A percentile compares a stretch with the other conserved stretches of the same genome.
These are phyloP conservation scores for Andrena fulva DNA, from an alignment of 2,888 invertebrate species.

Conservation along the genomic window DNA sequence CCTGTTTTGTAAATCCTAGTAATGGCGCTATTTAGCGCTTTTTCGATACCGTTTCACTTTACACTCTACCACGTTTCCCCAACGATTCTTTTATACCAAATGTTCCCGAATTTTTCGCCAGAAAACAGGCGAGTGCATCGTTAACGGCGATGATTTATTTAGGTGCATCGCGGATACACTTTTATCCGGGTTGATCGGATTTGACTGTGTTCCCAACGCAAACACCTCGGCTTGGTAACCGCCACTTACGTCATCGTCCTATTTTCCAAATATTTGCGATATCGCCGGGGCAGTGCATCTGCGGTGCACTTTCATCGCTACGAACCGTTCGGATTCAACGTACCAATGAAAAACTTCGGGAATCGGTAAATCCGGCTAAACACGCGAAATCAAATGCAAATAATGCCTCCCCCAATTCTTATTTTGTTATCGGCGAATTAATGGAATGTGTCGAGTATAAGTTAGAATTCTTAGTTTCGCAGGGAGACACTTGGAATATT, in stretches of 20 bases:
- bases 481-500: too few species aligned
- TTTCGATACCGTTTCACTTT: background rate
- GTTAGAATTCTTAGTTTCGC: too few species aligned
- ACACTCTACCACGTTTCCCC: too few species aligned
- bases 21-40: background rate
- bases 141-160: constrained; percentile 22
- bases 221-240: constrained; percentile 33
- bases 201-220: constrained; percentile 29
- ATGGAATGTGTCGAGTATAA: too few species aligned
- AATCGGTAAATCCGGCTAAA: background rate
- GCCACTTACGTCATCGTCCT: constrained; percentile 26
- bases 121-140: background rate
- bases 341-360: background rate
- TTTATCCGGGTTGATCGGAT: constrained; percentile 18
- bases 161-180: background rate
- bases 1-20: background rate
- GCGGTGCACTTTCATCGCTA: background rate
- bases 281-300: constrained; percentile 5
- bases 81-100: background rate
- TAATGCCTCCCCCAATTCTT: background rate
- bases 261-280: constrained; percentile 41
- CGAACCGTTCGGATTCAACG: background rate
- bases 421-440: too few species aligned
- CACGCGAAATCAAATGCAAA: background rate
- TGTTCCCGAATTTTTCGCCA: background rate